Evolutionary conservation across 2,888 invertebrate species (phyloP).

Genomic region (Epirrhoe alternata): DNA sequence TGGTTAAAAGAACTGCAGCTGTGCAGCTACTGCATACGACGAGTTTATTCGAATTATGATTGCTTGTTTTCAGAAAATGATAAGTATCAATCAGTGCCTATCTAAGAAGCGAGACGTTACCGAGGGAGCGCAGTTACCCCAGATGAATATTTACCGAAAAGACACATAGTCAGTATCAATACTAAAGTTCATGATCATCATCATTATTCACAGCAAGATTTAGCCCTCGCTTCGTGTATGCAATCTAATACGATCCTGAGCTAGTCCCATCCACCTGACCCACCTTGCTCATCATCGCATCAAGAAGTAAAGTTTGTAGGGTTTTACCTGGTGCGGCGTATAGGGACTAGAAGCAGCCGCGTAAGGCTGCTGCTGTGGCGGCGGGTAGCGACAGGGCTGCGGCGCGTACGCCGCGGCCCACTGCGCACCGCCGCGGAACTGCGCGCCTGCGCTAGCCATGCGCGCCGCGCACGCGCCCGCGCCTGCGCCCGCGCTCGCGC

Average conservation of each 20-base stretch:
- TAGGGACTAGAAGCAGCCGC: slow-evolving; percentile 76
- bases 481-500: slow-evolving; percentile 80
- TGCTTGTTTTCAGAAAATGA: neutral
- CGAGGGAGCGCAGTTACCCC: no score
- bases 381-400: slow-evolving; percentile 83
- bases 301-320: neutral
- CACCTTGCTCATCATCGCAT: no score
- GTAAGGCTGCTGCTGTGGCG: slow-evolving; percentile 79
- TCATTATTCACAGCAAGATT: no score
- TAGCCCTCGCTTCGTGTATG: no score
- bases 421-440: slow-evolving; percentile 83
- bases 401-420: slow-evolving; percentile 81
- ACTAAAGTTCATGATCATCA: no score
- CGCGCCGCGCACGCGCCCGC: slow-evolving; percentile 83
- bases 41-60: neutral
- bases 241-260: no score
- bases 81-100: no score
- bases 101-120: no score
- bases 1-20: slow-evolving; percentile 4
- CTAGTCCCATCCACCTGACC: no score
- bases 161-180: no score
- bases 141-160: no score
- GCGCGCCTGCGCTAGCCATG: slow-evolving; percentile 83
- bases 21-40: neutral
- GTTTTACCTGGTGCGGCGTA: slow-evolving; percentile 75